Conservation (phyloP, 2,113 vertebrate species). For the Raphicerus campestris region DNA sequence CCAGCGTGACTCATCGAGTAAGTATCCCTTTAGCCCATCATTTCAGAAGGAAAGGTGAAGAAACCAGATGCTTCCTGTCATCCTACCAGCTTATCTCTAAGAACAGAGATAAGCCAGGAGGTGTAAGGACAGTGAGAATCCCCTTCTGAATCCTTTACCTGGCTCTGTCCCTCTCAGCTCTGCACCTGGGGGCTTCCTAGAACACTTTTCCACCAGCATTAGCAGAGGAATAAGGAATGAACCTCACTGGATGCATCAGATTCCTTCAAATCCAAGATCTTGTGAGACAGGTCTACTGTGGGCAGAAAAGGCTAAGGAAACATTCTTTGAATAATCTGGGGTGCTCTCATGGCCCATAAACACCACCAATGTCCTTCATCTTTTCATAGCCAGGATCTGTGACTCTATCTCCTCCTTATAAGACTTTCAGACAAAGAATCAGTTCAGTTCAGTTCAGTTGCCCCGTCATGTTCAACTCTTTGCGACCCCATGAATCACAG, state of each 20-base stretch:
- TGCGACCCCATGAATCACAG: too few species aligned
- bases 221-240: not conserved
- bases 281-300: not conserved
- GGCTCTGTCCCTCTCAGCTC: not conserved
- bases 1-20: not conserved
- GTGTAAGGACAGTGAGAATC: not conserved
- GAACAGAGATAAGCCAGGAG: conserved; percentile 20
- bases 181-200: not conserved
- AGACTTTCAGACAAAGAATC: not conserved
- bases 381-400: not conserved
- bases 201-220: not conserved
- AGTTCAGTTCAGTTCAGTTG: too few species aligned
- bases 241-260: fast-evolving
- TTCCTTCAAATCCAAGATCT: not conserved
- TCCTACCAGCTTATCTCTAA: not conserved
- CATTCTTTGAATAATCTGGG: not conserved
- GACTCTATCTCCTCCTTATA: not conserved
- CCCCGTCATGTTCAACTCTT: too few species aligned
- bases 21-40: not conserved
- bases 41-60: conserved; percentile 30
- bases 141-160: not conserved
- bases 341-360: not conserved
- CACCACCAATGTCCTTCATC: not conserved
- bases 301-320: not conserved
- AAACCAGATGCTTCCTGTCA: conserved; percentile 12